phyloP scores from a whole-genome alignment of 2,113 vertebrate species.

The Etheostoma cragini region DNA sequence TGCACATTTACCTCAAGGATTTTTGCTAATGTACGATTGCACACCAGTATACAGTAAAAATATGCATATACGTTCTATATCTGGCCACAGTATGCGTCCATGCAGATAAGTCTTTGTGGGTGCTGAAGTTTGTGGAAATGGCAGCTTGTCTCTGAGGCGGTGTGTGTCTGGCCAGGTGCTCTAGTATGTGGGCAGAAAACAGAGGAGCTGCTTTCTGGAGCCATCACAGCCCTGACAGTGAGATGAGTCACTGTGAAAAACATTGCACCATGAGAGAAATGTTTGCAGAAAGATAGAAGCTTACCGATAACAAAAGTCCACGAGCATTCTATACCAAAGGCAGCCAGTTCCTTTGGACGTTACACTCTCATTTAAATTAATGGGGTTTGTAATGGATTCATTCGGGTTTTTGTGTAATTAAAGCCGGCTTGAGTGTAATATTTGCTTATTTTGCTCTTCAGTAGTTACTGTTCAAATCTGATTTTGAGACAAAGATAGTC shows the following conservation, averaged over 20 bases:
- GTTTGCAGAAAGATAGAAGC: neutral
- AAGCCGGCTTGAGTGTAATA: neutral
- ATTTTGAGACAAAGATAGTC: conserved; percentile 8
- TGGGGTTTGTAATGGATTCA: neutral
- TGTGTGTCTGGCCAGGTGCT: conserved; percentile 29
- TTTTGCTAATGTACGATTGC: neutral
- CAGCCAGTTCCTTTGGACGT: neutral
- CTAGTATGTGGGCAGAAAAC: conserved; percentile 58
- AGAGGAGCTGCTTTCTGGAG: conserved; percentile 44
- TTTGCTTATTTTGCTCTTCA: neutral
- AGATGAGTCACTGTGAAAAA: conserved; percentile 28
- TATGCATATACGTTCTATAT: neutral
- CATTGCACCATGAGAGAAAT: conserved; percentile 12
- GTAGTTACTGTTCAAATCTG: conserved; percentile 1
- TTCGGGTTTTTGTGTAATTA: neutral
- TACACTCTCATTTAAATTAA: neutral
- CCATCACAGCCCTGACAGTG: conserved; percentile 42
- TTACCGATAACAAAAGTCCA: neutral
- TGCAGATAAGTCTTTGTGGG: conserved; percentile 8
- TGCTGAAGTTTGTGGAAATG: conserved; percentile 43
- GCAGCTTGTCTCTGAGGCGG: conserved; percentile 43
- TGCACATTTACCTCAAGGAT: neutral
- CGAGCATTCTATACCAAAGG: neutral
- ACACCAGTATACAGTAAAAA: neutral
- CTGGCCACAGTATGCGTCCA: neutral